Conservation (phyloP, 2,797 vertebrate species). For the Podargus strigoides region DNA sequence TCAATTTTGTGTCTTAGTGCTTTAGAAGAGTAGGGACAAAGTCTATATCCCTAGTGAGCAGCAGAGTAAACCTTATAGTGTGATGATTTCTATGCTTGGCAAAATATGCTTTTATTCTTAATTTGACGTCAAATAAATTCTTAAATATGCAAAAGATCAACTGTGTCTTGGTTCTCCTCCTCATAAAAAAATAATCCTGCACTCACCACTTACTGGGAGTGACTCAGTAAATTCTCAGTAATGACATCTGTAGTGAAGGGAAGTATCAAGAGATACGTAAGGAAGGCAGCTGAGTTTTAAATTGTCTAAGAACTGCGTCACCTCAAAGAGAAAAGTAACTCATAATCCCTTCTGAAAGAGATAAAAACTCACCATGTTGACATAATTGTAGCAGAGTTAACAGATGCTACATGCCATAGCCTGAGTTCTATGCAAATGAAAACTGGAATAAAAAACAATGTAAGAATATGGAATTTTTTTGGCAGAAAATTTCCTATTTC, state of each 20-base stretch:
- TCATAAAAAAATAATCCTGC: background rate
- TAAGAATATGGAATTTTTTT: background rate
- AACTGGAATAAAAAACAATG: background rate
- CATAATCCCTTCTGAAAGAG: background rate
- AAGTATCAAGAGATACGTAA: constrained; percentile 43
- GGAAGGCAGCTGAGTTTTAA: background rate
- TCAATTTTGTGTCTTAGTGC: background rate
- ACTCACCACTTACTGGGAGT: background rate
- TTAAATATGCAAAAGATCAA: constrained; percentile 25
- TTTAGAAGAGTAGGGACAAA: background rate
- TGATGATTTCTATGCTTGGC: background rate
- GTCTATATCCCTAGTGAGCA: background rate
- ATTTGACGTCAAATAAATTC: constrained; percentile 36
- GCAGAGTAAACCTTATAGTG: background rate
- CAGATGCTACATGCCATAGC: background rate
- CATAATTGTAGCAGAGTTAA: background rate
- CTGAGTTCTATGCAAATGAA: background rate
- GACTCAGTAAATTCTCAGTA: constrained; percentile 23
- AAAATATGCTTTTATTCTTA: background rate
- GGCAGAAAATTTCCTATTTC: background rate
- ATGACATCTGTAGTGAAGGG: constrained; percentile 42
- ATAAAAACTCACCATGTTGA: background rate
- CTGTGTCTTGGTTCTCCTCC: background rate
- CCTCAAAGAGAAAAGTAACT: constrained; percentile 40
- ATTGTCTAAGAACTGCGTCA: constrained; percentile 16